phyloP scores from a whole-genome alignment of 2,888 invertebrate species.

The Lamellibrachia satsuma region DNA sequence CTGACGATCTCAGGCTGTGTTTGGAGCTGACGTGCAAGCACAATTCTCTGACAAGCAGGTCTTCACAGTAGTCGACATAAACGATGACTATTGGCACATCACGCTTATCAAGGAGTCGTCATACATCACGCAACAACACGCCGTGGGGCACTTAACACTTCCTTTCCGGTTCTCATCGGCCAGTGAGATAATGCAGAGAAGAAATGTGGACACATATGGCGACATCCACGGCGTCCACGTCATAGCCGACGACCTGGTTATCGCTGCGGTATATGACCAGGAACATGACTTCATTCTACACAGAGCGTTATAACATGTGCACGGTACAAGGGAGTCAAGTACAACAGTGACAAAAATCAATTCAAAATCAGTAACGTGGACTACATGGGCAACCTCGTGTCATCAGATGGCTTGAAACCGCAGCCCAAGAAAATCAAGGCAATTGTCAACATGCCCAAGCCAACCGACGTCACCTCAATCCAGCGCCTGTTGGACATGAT shows the following conservation, averaged over 20 bases:
- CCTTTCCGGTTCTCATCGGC: neutral
- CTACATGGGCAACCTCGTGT: slow-evolving; percentile 23
- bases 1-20: too few species aligned
- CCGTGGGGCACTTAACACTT: too few species aligned
- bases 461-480: slow-evolving; percentile 41
- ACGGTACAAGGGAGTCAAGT: slow-evolving; percentile 20
- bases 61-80: too few species aligned
- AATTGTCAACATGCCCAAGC: slow-evolving; percentile 42
- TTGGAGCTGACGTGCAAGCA: too few species aligned
- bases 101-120: too few species aligned
- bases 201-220: neutral
- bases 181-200: too few species aligned
- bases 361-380: slow-evolving; percentile 24
- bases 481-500: slow-evolving; percentile 43
- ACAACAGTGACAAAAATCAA: slow-evolving; percentile 28
- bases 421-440: slow-evolving; percentile 42
- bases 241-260: slow-evolving; percentile 41
- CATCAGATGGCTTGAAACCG: slow-evolving; percentile 32
- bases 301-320: slow-evolving; percentile 8
- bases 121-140: too few species aligned
- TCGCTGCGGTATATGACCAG: slow-evolving; percentile 36
- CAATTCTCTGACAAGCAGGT: too few species aligned
- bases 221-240: slow-evolving; percentile 35
- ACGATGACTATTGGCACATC: too few species aligned
- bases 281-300: slow-evolving; percentile 25